Evolutionary conservation across 1,140 invertebrate species (phyloP), one percentile per base, ranked within the genome.

Genomic region (Bombus balteatus): DNA sequence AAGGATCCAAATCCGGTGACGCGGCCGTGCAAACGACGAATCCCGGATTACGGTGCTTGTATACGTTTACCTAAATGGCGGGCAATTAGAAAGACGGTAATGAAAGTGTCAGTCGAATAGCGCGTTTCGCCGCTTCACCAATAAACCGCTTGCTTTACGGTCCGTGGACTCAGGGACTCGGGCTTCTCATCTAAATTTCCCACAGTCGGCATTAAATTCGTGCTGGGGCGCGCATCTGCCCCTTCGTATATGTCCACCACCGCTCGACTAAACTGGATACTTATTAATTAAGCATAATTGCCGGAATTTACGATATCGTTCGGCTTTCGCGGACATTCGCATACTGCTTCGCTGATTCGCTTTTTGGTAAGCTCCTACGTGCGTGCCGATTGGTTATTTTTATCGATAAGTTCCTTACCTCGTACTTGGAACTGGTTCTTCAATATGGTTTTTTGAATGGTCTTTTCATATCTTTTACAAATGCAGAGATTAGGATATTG

Each of bases 41-140:
- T 89, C 88, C 85, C 86, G 89, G 91, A 92, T 93, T 91, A 92
- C 91, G 88, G 88, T 84, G 91, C 92, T 92, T 92, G 81, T 87
- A 86, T 81, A 93, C 89, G 90, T 93, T 93, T 92, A 91, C 90
- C 92, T 93, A 92, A 91, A 93, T 92, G 92, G 89, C 90, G 90
- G 93, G 92, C 92, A 94, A 93, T 94, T 94, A 94, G 93, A 93
- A 94, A 91, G 92, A 93, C 89, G 84, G 91, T 92, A 94, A 94
- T 94, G 91, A 94, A 94, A 94, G 93, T 94, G 93, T 91, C 93
- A 93, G 93, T 94, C 89, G 93, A 89, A 94, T 92, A 90, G 90
- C 82, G 87, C 87, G 89, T 90, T 94, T 92, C 91, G 89, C 91
- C 77, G 91, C 87, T 78, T 89, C 82, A 78, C 86, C 90, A 91